Evolutionary conservation across 1,140 invertebrate genomes (phyloP), one percentile per base, ranked within the genome.

Genomic region (Hyposmocoma kahamanoa): DNA sequence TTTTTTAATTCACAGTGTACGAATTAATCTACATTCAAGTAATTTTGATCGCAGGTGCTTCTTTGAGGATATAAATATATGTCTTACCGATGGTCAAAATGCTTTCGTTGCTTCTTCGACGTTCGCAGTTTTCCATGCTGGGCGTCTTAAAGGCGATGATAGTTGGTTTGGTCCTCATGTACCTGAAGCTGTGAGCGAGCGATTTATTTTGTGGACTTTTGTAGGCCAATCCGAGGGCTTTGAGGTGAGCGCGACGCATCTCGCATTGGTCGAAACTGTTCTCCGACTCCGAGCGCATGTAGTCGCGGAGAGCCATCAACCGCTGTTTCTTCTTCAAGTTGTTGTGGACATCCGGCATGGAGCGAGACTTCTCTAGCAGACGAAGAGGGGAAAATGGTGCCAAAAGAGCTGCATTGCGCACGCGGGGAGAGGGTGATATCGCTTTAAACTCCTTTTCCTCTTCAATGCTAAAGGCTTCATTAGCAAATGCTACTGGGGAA

Each of bases 151-250:
- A 94, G 1, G 94, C 93, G 28, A 96, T 95, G 36, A 96, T 94
- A 0, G 94, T 94, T 0, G 95, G 95, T 67, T 96, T 96, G 41
- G 91, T 93, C 26, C 95, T 83, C 94, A 96, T 95, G 66, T 96
- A 96, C 17, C 94, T 88, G 73, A 95, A 95, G 69, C 92, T 94
- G 64, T 95, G 93, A 0, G 93, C 93, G 42, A 95, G 74, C 11
- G 90, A 91, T 64, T 91, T 91, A 64, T 94, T 94, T 66, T 94
- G 92, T 8, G 93, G 92, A 65, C 90, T 92, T 5, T 91, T 66
- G 58, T 93, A 93, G 8, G 92, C 92, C 30, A 91, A 56, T 1
- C 91, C 91, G 15, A 92, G 72, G 15, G 91, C 90, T 59, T 91
- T 90, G 6, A 92, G 59, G 41, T 90, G 86, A 0, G 91, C 91